phyloP scores from a whole-genome alignment of 2,113 vertebrate genomes.

The Scopus umbretta region DNA sequence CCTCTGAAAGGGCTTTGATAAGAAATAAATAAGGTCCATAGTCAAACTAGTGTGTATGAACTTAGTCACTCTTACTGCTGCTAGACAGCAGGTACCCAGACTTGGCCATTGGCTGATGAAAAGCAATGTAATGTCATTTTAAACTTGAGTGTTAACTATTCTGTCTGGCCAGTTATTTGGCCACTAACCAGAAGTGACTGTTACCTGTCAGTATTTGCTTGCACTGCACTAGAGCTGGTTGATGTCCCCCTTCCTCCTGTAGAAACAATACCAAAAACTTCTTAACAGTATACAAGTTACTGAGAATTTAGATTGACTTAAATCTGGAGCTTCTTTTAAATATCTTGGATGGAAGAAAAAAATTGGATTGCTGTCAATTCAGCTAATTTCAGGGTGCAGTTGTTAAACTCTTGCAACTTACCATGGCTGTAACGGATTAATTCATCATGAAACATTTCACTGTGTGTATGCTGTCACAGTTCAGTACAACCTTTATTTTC shows the following conservation, averaged over 20 bases:
- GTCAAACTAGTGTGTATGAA: not conserved
- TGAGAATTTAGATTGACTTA: not conserved
- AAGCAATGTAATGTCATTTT: not conserved
- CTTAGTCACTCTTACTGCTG: not conserved
- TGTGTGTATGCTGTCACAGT: not conserved
- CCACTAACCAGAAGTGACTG: not conserved
- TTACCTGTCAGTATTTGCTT: not conserved
- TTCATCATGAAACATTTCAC: not conserved
- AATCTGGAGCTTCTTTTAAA: not conserved
- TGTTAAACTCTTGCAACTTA: not conserved
- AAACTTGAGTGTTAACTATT: not conserved
- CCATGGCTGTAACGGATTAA: not conserved
- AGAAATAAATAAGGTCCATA: not conserved
- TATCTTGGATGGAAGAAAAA: not conserved
- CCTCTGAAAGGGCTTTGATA: not conserved
- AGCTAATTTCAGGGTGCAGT: not conserved
- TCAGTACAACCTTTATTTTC: not conserved
- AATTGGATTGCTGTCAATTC: not conserved
- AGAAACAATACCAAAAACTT: not conserved
- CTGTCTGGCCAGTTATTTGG: not conserved
- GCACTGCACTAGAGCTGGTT: not conserved
- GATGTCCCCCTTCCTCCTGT: not conserved
- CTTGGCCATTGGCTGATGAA: not conserved
- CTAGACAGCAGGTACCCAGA: not conserved
- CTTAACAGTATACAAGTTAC: not conserved